These are phyloP conservation scores for Eupithecia tripunctaria DNA, from an alignment of 2,888 invertebrate genomes.

Conservation along the genomic window DNA sequence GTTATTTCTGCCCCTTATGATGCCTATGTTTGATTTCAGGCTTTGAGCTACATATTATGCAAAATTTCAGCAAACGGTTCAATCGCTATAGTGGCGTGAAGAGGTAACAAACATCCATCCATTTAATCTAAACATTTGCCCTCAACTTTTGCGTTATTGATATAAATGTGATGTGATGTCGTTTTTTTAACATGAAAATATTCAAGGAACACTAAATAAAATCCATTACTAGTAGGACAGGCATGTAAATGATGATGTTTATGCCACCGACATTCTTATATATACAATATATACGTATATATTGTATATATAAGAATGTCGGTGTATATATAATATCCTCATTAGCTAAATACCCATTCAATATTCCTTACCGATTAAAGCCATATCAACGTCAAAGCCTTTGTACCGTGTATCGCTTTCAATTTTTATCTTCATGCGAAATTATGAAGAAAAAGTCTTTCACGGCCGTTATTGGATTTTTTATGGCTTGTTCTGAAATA, in stretches of 20 bases:
- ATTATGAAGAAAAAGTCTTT: constrained; percentile 34
- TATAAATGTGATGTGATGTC: too few relatives aligned
- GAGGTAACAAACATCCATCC: too few relatives aligned
- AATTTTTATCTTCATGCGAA: constrained; percentile 39
- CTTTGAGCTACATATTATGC: too few relatives aligned
- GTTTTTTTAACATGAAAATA: not conserved
- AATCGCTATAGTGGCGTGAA: too few relatives aligned
- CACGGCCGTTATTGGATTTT: constrained; percentile 22
- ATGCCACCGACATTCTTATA: not conserved
- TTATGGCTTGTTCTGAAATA: constrained; percentile 7
- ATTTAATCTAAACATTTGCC: too few relatives aligned
- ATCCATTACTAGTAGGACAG: not conserved
- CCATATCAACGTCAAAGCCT: constrained; percentile 56
- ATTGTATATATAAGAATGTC: too few relatives aligned
- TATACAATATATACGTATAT: too few relatives aligned
- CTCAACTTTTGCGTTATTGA: too few relatives aligned
- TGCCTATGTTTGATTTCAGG: too few relatives aligned
- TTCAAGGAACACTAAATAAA: not conserved
- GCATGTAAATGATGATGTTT: not conserved
- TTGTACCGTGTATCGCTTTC: constrained; percentile 52
- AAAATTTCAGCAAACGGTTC: too few relatives aligned
- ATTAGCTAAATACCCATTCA: constrained; percentile 23
- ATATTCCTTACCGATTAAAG: constrained; percentile 56
- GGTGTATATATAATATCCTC: too few relatives aligned
- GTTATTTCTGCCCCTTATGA: too few relatives aligned